These are phyloP conservation scores for Chloroceryle amazona DNA, from an alignment of 2,797 vertebrate genomes.

Conservation along the genomic window DNA sequence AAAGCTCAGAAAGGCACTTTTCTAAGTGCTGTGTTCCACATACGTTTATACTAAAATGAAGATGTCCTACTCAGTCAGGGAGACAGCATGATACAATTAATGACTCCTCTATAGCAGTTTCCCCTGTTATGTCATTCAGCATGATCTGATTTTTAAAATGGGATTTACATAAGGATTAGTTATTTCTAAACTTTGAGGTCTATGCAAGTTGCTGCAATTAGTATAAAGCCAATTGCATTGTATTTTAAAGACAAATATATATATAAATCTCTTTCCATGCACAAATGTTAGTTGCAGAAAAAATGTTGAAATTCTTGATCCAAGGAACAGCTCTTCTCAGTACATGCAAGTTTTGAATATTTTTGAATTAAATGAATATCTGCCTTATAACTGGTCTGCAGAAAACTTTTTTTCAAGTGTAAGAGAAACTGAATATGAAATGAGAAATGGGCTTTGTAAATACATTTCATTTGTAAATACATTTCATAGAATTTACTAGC, in stretches of 20 bases:
- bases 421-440: not conserved
- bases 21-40: not conserved
- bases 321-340: not conserved
- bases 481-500: not conserved
- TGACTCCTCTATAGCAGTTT: not conserved
- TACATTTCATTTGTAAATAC: slow-evolving; percentile 1
- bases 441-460: not conserved
- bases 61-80: not conserved
- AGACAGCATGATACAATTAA: slow-evolving; percentile 1
- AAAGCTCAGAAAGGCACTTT: slow-evolving; percentile 57
- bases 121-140: not conserved
- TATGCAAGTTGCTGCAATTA: not conserved
- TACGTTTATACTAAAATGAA: not conserved
- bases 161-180: not conserved
- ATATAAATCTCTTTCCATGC: accelerated
- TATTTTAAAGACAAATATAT: not conserved
- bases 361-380: not conserved
- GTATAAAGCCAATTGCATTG: not conserved
- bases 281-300: not conserved
- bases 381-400: not conserved
- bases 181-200: slow-evolving; percentile 7
- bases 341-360: not conserved
- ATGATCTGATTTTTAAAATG: not conserved
- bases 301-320: not conserved
- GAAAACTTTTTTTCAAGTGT: not conserved